Base-by-base conservation (phyloP, 2,888 invertebrate genomes). In the Eudemis profundana region DNA sequence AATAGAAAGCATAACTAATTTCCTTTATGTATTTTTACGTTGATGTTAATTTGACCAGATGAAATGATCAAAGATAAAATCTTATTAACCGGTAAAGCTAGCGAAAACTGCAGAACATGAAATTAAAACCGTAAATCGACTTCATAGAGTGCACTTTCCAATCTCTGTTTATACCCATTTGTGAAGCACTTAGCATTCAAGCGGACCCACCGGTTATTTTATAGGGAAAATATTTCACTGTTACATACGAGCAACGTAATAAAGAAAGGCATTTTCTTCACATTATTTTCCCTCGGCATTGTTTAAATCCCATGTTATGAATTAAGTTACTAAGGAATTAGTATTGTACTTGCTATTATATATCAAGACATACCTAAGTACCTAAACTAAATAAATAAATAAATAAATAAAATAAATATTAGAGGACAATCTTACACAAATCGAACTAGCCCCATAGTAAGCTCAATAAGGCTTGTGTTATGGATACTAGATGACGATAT, bases 171-270 rank as follows among this genome's bases (percentile, higher is more conserved):
- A 76, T 69, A 69, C 68, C 75, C 76, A 78, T 81, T 83, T 77
- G 76, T 74, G 68, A 69, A 78, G 75, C 78, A 83, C 84, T 85
- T 85, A 81, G 78, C 78, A 85, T 85, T 84, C 84, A 80, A 70
- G 78, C 74, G 78, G 68, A 75, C 72, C 72, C 68, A 64, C 76
- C 70, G 75, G 75, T 77, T 84, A 81, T 79, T 83, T 85, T 84
- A 84, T 82, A 84, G 81, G 81, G 80, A 50, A 82, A 82, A 85
- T 84, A 83, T 85, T 83, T 84, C 80, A 82, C 74, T 72, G 76
- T 80, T 79, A 81, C 79, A 79, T 79, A 81, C 77, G 78, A 78
- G 74, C 70, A 68, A 68, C 68, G 75, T 74, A 82, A 81, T 83
- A 79, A 83, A 79, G 76, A 71, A 73, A 69, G 61, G 71, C 68